Percentiles rank a stretch among this genome's conserved stretches.
Evolutionary conservation across 1,140 invertebrate genomes (phyloP).

Genomic region (Trachymyrmex cornetzi): DNA sequence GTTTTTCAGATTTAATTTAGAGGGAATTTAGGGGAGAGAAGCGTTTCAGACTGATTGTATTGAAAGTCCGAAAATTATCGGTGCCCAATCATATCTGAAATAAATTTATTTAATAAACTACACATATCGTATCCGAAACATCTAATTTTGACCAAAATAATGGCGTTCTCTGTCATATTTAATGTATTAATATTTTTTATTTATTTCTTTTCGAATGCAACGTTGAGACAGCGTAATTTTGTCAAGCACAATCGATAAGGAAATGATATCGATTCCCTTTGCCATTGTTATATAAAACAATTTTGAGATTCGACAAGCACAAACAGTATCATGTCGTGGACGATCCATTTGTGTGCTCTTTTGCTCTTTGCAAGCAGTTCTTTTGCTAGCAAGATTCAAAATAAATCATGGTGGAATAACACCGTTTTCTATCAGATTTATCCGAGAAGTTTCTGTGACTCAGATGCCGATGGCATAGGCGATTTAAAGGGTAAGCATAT

Average conservation of each 20-base stretch:
- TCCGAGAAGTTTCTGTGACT: constrained; percentile 92
- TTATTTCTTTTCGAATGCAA: background rate
- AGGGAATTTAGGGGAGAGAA: too few relatives aligned
- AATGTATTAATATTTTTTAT: too few relatives aligned
- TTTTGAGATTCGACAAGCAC: background rate
- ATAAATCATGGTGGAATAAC: constrained; percentile 91
- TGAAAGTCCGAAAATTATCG: too few relatives aligned
- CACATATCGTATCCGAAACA: too few relatives aligned
- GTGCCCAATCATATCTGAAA: too few relatives aligned
- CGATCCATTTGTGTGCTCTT: background rate
- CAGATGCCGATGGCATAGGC: constrained; percentile 91
- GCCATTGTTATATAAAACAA: background rate
- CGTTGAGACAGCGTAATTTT: background rate
- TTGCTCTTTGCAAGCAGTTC: background rate
- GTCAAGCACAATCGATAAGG: background rate
- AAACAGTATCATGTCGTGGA: constrained; percentile 18
- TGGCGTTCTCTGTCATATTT: too few relatives aligned
- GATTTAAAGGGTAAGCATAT: constrained; percentile 89
- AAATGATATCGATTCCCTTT: background rate
- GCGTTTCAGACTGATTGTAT: too few relatives aligned
- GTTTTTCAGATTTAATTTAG: too few relatives aligned
- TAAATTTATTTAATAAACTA: too few relatives aligned
- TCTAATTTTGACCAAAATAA: too few relatives aligned
- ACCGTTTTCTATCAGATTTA: constrained; percentile 93
- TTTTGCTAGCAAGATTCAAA: constrained; percentile 74